Evolutionary conservation across 2,888 invertebrate species (phyloP).

Genomic region (Scaptomyza caliginosa): DNA sequence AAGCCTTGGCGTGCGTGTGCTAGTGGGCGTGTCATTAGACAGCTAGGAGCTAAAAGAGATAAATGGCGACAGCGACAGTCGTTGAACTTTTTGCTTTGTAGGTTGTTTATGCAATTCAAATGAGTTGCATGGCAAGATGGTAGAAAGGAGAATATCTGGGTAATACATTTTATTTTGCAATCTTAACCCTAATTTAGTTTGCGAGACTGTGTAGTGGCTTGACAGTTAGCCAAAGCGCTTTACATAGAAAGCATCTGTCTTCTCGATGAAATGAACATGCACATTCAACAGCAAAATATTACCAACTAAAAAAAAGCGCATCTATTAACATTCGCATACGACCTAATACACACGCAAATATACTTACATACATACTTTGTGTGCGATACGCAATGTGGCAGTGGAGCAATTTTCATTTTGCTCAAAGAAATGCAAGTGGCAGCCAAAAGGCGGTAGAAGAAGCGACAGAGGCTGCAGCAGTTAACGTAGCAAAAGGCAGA

Average conservation of each 20-base stretch:
- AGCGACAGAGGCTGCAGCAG: neutral
- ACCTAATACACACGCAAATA: conserved; percentile 27
- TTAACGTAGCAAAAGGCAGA: conserved; percentile 7
- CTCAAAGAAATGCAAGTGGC: conserved; percentile 48
- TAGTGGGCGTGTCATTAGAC: conserved; percentile 77
- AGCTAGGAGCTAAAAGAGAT: conserved; percentile 72
- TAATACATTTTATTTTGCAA: conserved; percentile 77
- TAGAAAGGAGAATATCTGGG: conserved; percentile 12
- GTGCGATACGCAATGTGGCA: conserved; percentile 55
- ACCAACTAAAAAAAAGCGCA: conserved; percentile 64
- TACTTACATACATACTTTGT: conserved; percentile 10
- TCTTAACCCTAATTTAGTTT: conserved; percentile 78
- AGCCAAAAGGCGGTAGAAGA: conserved; percentile 8
- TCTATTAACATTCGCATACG: conserved; percentile 60
- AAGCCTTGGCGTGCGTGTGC: conserved; percentile 5
- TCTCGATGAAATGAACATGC: conserved; percentile 75
- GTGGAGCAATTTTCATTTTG: conserved; percentile 44
- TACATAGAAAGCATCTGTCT: conserved; percentile 59
- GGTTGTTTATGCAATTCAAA: conserved; percentile 78
- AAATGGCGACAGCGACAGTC: conserved; percentile 71
- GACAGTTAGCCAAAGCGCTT: conserved; percentile 44
- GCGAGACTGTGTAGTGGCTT: conserved; percentile 57
- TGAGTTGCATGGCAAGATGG: conserved; percentile 46
- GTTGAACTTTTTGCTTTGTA: conserved; percentile 76
- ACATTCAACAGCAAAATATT: conserved; percentile 25